A percentile compares a stretch with the other conserved stretches of the same genome.
These are phyloP conservation scores for Coregonus ussuriensis DNA, from an alignment of 2,797 vertebrate genomes.

Conservation along the genomic window DNA sequence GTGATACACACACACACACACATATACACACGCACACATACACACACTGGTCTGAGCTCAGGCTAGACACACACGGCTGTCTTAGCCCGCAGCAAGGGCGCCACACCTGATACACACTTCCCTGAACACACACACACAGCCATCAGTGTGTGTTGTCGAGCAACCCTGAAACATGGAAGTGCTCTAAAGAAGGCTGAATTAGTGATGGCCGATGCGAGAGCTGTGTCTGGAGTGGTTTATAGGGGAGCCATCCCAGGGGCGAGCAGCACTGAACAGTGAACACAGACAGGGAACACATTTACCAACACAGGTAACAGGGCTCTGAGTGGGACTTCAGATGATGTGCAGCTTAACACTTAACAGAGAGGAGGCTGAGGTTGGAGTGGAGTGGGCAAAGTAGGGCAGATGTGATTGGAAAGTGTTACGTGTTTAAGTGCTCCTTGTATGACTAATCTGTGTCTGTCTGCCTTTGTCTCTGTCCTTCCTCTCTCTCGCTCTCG, in stretches of 20 bases:
- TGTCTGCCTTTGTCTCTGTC: not conserved
- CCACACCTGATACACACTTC: constrained; percentile 41
- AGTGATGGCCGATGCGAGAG: constrained; percentile 52
- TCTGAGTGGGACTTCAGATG: constrained; percentile 4
- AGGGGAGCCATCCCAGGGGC: not conserved
- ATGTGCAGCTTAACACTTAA: not conserved
- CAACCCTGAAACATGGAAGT: constrained; percentile 58
- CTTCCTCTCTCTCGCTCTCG: not conserved
- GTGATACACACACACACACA: constrained; percentile 27
- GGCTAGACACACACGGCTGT: not conserved
- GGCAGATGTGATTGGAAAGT: not conserved
- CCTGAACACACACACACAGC: constrained; percentile 17
- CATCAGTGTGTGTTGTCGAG: constrained; percentile 24
- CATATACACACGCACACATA: no score
- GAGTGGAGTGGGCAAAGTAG: not conserved
- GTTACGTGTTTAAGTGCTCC: not conserved
- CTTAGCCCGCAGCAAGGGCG: constrained; percentile 37
- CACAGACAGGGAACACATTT: constrained; percentile 40
- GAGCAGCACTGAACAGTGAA: constrained; percentile 4
- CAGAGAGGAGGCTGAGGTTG: not conserved
- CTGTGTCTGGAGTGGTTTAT: not conserved
- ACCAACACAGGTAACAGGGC: constrained; percentile 22
- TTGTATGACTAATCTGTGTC: constrained; percentile 21
- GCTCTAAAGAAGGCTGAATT: constrained; percentile 67
- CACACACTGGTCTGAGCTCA: no score